Evolutionary conservation across 1,140 invertebrate genomes (phyloP), one percentile per base, ranked within the genome.

Genomic region (Mylabris phalerata): DNA sequence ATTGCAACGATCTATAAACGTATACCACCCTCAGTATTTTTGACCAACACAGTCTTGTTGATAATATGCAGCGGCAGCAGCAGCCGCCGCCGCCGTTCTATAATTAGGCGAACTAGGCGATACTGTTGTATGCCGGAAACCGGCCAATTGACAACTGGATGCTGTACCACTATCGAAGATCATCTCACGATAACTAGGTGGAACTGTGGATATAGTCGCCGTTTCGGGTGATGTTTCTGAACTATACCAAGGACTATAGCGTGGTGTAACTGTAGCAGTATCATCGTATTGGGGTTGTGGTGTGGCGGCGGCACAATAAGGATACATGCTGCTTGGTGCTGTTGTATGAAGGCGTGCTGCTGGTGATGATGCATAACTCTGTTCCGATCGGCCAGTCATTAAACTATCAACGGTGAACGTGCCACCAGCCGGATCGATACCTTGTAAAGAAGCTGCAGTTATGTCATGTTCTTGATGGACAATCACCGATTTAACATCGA

Each of bases 81-180:
- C 32, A 5, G 32, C 32, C 7, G 32, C 32, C 7, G 32, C 32
- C 67, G 73, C 75, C 65, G 72, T 75, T 71, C 61, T 73, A 73
- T 77, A 79, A 56, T 77, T 80, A n/a, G 78, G 71, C 65, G 78
- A 78, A 57, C 79, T 68, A 51, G 78, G 72, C 0, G 82, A 75
- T 11, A 77, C 76, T 0, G 78, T 73, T 43, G 80, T 80, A 32
- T 78, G 77, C 39, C 80, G 75, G 62, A 81, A 83, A 2, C 79
- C 80, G 0, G 79, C 78, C 60, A 81, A 67, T 69, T 81, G 80
- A 59, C 82, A 84, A 49, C 81, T 81, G 13, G 79, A 66, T 7
- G 69, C 66, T 10, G 65, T 65, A 52, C 71, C 72, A 4, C 74
- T 69, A 54, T 73, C 59, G 64, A 71, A 69, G 59, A 72, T 66